Conservation (phyloP, 2,113 vertebrate genomes). For the Rhabdornis inornatus region DNA sequence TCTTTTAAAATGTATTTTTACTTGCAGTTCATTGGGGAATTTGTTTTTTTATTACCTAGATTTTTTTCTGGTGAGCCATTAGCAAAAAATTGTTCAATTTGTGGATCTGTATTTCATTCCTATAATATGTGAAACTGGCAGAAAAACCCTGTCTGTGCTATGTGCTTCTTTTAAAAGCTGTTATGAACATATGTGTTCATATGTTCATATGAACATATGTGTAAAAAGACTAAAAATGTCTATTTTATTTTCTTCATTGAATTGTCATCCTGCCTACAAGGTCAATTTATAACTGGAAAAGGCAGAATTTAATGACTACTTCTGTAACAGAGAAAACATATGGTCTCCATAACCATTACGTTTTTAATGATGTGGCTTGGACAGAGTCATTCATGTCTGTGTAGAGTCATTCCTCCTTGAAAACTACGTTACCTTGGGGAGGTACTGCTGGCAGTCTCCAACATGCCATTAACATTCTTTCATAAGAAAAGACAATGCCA, state of each 20-base stretch:
- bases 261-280: constrained; percentile 12
- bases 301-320: background rate
- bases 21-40: constrained; percentile 8
- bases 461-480: background rate
- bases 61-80: constrained; percentile 5
- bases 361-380: constrained; percentile 47
- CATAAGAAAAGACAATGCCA: background rate
- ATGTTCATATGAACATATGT: background rate
- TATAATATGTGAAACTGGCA: constrained; percentile 1
- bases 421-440: constrained; percentile 14
- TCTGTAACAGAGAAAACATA: constrained; percentile 23
- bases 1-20: constrained; percentile 41
- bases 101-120: background rate
- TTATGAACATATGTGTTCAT: background rate
- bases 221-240: background rate
- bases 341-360: constrained; percentile 32
- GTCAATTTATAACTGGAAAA: constrained; percentile 30
- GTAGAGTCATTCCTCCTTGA: background rate
- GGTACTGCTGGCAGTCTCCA: background rate
- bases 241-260: constrained; percentile 33
- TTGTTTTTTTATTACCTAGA: constrained; percentile 15
- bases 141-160: background rate
- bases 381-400: background rate
- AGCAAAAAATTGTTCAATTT: constrained; percentile 11
- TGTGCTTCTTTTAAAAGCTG: background rate